phyloP scores from a whole-genome alignment of 2,888 invertebrate species.

The Tetheella fluctuosa region DNA sequence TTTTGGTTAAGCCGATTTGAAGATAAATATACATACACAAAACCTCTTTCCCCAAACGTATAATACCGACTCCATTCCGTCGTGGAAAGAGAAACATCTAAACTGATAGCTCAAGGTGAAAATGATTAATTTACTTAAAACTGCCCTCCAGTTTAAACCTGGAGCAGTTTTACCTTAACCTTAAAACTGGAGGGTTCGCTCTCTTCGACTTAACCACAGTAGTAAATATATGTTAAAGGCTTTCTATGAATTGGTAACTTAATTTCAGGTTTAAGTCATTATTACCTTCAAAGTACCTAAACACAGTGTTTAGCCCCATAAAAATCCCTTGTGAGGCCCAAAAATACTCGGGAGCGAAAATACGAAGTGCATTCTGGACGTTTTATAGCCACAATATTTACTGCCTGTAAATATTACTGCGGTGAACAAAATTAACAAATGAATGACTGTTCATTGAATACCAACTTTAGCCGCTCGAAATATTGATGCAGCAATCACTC shows the following conservation, averaged over 20 bases:
- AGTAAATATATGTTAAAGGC: not conserved
- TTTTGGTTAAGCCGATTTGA: no score
- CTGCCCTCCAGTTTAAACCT: no score
- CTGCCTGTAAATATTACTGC: slow-evolving; percentile 71
- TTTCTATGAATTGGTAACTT: not conserved
- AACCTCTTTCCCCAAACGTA: no score
- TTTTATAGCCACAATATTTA: slow-evolving; percentile 73
- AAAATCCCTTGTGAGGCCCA: slow-evolving; percentile 15
- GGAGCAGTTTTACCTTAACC: no score
- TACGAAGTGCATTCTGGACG: slow-evolving; percentile 61
- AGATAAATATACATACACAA: no score
- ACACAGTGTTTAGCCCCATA: slow-evolving; percentile 7
- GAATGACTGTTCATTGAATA: slow-evolving; percentile 73
- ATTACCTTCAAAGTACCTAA: slow-evolving; percentile 11
- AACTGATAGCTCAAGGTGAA: no score
- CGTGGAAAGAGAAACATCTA: no score
- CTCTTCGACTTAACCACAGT: no score
- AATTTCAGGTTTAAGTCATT: not conserved
- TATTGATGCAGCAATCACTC: slow-evolving; percentile 66
- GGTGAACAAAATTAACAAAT: slow-evolving; percentile 77
- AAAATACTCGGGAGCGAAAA: slow-evolving; percentile 46
- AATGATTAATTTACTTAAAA: no score
- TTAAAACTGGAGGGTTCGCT: no score
- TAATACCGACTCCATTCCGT: no score
- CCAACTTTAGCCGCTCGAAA: slow-evolving; percentile 65